Conservation (phyloP, 2,888 invertebrate species). For the Cantharis rustica region DNA sequence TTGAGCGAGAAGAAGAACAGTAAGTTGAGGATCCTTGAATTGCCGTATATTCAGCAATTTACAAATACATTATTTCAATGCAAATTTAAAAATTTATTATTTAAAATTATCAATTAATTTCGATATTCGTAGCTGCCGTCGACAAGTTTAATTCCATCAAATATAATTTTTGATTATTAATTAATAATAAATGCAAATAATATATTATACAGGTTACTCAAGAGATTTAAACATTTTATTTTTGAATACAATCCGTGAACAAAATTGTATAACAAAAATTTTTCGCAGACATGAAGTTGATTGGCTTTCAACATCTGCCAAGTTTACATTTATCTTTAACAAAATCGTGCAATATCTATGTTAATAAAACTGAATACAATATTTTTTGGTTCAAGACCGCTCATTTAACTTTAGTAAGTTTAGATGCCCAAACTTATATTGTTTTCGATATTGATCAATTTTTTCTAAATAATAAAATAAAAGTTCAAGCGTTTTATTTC, state of each 20-base stretch:
- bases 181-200: background rate
- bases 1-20: conserved; percentile 15
- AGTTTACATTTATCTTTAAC: no score
- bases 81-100: conserved; percentile 1
- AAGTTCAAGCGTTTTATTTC: no score
- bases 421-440: no score
- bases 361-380: no score
- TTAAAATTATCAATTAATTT: background rate
- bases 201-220: background rate
- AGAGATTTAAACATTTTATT: background rate
- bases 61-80: conserved; percentile 25
- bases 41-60: conserved; percentile 31
- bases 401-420: no score
- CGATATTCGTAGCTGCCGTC: background rate
- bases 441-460: no score
- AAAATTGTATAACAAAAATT: no score
- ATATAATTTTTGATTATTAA: background rate
- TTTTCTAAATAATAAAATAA: no score
- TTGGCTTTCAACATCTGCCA: no score
- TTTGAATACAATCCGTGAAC: background rate
- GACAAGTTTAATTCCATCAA: background rate
- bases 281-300: background rate
- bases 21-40: conserved; percentile 28
- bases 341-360: no score
- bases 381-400: no score